A percentile compares a stretch with the other conserved stretches of the same genome.
Evolutionary conservation across 2,797 vertebrate genomes (phyloP).

Genomic region (Dendrocincla tyrannina): DNA sequence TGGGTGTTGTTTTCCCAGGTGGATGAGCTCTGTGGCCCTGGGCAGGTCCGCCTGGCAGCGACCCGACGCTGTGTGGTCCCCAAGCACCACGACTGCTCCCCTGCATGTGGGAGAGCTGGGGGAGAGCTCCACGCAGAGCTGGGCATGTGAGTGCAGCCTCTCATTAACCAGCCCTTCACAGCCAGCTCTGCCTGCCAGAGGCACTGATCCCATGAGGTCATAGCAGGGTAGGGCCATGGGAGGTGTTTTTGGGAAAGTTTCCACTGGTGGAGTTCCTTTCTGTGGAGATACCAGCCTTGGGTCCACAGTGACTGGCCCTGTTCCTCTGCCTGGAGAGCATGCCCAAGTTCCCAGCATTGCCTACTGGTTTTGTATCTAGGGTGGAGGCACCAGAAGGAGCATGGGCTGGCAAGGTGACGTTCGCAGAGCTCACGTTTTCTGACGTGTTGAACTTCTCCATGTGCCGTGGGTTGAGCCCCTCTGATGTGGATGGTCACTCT

Average conservation of each 20-base stretch:
- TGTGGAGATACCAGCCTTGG: neutral
- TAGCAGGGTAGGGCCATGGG: neutral
- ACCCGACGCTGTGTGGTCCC: slow-evolving; percentile 82
- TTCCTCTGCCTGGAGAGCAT: neutral
- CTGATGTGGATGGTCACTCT: rapidly evolving
- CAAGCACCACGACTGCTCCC: slow-evolving; percentile 78
- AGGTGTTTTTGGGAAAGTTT: neutral
- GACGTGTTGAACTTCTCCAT: neutral
- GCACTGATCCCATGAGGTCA: neutral
- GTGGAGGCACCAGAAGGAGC: neutral
- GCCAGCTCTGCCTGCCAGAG: neutral
- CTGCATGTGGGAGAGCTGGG: slow-evolving; percentile 79
- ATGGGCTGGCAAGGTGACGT: neutral
- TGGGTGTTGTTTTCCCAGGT: slow-evolving; percentile 70
- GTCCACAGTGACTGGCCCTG: neutral
- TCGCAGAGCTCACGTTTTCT: neutral
- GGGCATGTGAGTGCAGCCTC: slow-evolving; percentile 85
- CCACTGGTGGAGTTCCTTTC: neutral
- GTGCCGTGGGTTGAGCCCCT: neutral
- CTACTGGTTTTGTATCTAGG: neutral
- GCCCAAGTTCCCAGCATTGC: neutral
- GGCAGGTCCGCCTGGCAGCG: slow-evolving; percentile 83
- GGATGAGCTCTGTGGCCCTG: slow-evolving; percentile 80
- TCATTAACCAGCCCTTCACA: neutral
- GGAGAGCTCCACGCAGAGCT: slow-evolving; percentile 83